Conservation (phyloP, 2,797 vertebrate species). For the Bradypus variegatus region DNA sequence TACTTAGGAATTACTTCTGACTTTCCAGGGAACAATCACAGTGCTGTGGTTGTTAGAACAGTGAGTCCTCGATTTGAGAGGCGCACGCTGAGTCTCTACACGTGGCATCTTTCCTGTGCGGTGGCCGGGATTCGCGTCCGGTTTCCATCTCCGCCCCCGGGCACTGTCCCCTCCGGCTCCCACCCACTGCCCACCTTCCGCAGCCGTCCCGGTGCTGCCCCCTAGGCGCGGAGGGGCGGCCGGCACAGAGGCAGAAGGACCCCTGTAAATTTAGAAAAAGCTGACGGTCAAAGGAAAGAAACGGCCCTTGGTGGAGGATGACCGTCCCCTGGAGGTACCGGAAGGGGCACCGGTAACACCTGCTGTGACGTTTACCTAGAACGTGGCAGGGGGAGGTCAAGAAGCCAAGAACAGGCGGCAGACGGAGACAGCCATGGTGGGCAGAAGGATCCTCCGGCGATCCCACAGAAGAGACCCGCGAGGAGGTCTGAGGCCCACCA, state of each 20-base stretch:
- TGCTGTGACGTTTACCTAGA: neutral
- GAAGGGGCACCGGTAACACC: neutral
- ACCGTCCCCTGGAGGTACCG: neutral
- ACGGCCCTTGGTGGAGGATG: neutral
- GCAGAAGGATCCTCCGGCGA: neutral
- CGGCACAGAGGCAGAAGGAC: too few relatives aligned
- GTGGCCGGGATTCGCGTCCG: neutral
- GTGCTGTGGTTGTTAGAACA: neutral
- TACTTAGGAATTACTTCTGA: slow-evolving; percentile 6
- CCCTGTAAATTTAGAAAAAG: neutral
- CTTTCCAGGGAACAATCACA: neutral
- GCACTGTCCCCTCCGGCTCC: too few relatives aligned
- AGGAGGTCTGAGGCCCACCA: neutral
- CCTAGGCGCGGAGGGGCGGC: too few relatives aligned
- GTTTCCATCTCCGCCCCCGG: too few relatives aligned
- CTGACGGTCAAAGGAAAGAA: neutral
- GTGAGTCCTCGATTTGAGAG: neutral
- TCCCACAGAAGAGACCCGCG: neutral
- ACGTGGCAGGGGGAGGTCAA: neutral
- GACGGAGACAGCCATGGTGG: neutral
- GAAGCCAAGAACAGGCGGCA: neutral
- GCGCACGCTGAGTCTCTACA: neutral
- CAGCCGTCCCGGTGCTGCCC: too few relatives aligned
- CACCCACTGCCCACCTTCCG: too few relatives aligned
- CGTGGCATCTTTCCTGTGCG: neutral